These are phyloP conservation scores for Promerops cafer DNA, from an alignment of 2,113 vertebrate genomes.

Conservation along the genomic window DNA sequence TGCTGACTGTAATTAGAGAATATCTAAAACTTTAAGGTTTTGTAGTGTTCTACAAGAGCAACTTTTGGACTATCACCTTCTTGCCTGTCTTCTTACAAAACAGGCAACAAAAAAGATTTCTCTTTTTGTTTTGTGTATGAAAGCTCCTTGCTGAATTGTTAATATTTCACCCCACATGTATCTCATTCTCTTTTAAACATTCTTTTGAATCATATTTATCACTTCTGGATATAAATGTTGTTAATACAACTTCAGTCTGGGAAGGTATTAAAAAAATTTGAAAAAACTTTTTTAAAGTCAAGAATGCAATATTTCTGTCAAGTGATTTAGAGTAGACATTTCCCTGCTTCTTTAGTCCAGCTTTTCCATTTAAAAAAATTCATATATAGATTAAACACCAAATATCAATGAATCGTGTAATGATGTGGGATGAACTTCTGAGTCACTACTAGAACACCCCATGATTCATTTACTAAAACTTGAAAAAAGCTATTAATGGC, in stretches of 20 bases:
- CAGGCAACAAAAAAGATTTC: background rate
- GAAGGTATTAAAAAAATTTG: background rate
- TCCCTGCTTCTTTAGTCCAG: background rate
- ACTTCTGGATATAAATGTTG: background rate
- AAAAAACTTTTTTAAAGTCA: background rate
- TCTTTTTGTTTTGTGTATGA: background rate
- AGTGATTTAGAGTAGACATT: background rate
- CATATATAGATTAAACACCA: background rate
- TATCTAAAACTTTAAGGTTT: background rate
- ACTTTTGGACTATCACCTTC: background rate
- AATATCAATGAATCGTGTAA: conserved; percentile 12
- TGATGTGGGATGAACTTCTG: conserved; percentile 11
- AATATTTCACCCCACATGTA: background rate
- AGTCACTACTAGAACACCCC: conserved; percentile 42
- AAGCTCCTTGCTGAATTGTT: background rate
- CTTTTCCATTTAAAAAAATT: background rate
- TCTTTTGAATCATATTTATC: background rate
- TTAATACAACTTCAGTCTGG: background rate
- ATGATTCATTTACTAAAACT: conserved; percentile 46
- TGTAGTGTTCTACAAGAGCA: background rate
- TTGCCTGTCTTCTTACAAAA: background rate
- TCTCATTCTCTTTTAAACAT: background rate
- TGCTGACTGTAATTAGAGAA: background rate
- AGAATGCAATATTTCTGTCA: background rate
- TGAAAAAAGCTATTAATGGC: conserved; percentile 20